Base-by-base conservation (phyloP, 2,113 vertebrate genomes). In the Chauna torquata region DNA sequence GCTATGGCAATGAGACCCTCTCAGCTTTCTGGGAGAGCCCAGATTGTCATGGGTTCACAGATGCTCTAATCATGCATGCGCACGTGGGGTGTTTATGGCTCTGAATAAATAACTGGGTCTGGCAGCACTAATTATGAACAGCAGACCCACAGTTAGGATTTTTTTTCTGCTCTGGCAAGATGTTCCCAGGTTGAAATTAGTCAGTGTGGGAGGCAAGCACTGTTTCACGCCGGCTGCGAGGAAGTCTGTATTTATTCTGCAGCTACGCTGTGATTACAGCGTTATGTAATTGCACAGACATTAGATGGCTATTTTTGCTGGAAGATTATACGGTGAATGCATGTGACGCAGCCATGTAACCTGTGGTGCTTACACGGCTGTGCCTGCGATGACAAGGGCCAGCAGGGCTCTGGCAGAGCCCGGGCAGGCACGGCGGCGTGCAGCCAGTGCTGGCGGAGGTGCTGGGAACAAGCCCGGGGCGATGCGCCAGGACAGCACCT, bases 271-370 rank as follows among this genome's bases (percentile, higher is more conserved):
- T 83, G 90, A 90, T 91, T 91, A 90, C 57, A 88, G 76, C 3
- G 3, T 68, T 44, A 6, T 28, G 84, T 75, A 95, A 96, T 90
- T 94, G 90, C 84, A 50, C 55, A n/a, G 62, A 27, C 66, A 2
- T 20, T 74, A 75, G 89, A 79, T 4, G 83, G 55, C 91, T 96
- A 74, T 95, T 97, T 92, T 84, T 2, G 6, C 94, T 58, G 71
- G 69, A n/a, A 92, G 95, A 97, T 97, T 94, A 95, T 11, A 96
- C 1, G 6, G 87, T n/a, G 57, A 68, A 9, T 52, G n/a, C 42
- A 8, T 24, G 93, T 66, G 80, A 74, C 1, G 7, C 81, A 88
- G 66, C 82, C 7, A 0, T 47, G 71, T 20, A 16, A 59, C 86
- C 55, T 62, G 82, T 7, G 49, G 27, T 34, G 64, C 92, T 74